Base-by-base conservation (phyloP, 2,888 invertebrate genomes). In the Drosophila maculinotata region DNA sequence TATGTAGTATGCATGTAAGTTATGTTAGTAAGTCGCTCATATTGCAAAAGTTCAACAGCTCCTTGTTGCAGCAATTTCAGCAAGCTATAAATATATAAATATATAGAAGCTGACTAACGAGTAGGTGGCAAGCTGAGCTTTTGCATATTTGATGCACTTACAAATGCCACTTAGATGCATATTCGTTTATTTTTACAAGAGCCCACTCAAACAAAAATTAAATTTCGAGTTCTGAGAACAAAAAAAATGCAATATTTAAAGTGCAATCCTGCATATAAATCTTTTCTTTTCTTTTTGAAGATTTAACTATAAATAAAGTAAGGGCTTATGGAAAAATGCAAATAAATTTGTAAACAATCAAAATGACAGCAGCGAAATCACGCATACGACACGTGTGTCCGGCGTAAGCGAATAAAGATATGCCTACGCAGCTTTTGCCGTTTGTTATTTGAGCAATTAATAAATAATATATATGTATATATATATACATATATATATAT, bases 1-100 rank as follows among this genome's bases (percentile, higher is more conserved):
- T 20, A 20, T 20, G 20, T 20, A 20, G 4, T 20, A 20, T 20
- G 4, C 4, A 20, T 20, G 4, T 20, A 20, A n/a, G n/a, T n/a
- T 20, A 20, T 20, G 20, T 20, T n/a, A n/a, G n/a, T n/a, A n/a
- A n/a, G n/a, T n/a, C n/a, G 41, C 26, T 54, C 45, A 31, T 20
- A 44, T 35, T 52, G 42, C 72, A 36, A 45, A 42, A 54, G 48
- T 56, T 38, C 39, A 63, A 41, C 36, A 26, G n/a, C n/a, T n/a
- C n/a, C n/a, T n/a, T n/a, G n/a, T n/a, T n/a, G n/a, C n/a, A n/a
- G 35, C 73, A 30, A 44, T 66, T 77, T 57, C 77, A 81, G 44
- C 49, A 56, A 59, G 58, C 69, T 65, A 60, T 65, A 81, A 75
- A 54, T 59, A 58, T 44, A 35, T 47, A 48, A 28, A 12, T 12